A percentile compares a stretch with the other conserved stretches of the same genome.
phyloP scores from a whole-genome alignment of 2,888 invertebrate genomes.

The Charanyca ferruginea region DNA sequence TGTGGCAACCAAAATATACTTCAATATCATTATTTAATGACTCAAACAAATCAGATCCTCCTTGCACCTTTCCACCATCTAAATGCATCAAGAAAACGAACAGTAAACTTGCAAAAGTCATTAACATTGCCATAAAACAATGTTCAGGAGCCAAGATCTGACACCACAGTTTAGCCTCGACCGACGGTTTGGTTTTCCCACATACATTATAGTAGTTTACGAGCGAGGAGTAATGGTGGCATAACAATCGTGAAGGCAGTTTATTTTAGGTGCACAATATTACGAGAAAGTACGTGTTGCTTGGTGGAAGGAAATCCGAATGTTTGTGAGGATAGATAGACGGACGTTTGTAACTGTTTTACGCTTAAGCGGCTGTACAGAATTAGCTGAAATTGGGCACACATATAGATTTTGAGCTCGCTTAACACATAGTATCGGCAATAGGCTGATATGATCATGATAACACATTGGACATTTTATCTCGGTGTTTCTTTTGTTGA shows the following conservation, averaged over 20 bases:
- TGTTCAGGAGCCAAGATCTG: slow-evolving; percentile 56
- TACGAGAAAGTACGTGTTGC: slow-evolving; percentile 3
- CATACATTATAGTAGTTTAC: slow-evolving; percentile 46
- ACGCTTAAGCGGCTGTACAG: too few relatives aligned
- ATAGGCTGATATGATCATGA: too few relatives aligned
- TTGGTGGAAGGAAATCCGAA: neutral
- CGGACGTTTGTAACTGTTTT: too few relatives aligned
- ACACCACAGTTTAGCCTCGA: slow-evolving; percentile 44
- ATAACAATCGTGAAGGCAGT: slow-evolving; percentile 17
- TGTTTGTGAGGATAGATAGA: too few relatives aligned
- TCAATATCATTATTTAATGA: neutral
- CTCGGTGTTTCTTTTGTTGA: too few relatives aligned
- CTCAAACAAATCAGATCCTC: slow-evolving; percentile 4
- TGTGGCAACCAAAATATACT: too few relatives aligned
- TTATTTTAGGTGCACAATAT: slow-evolving; percentile 34
- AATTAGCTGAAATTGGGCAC: too few relatives aligned
- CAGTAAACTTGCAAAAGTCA: slow-evolving; percentile 26
- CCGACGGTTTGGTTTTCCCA: slow-evolving; percentile 36
- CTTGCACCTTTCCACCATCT: neutral
- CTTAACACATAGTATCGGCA: too few relatives aligned
- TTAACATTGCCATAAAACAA: slow-evolving; percentile 54
- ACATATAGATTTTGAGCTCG: too few relatives aligned
- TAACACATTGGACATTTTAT: too few relatives aligned
- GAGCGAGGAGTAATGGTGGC: slow-evolving; percentile 10
- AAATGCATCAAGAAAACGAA: slow-evolving; percentile 20